phyloP scores from a whole-genome alignment of 2,797 vertebrate genomes.

The Xyrichtys novacula region DNA sequence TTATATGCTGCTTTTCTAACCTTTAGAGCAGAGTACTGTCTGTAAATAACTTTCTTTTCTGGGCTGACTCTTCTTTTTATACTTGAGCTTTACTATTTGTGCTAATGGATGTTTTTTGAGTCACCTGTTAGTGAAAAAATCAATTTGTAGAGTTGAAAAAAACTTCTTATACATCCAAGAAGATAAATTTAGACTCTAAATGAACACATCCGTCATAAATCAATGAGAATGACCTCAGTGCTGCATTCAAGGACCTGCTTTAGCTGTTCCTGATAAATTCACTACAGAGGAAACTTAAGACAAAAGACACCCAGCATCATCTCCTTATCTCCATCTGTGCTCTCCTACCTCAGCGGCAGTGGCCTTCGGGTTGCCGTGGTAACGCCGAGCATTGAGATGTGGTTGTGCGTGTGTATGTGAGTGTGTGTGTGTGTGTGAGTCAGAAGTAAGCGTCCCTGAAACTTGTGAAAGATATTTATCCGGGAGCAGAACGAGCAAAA shows the following conservation, averaged over 20 bases:
- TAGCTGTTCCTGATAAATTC: constrained; percentile 12
- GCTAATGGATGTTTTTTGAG: no score
- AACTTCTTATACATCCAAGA: neutral
- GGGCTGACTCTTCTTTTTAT: no score
- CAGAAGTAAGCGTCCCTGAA: constrained; percentile 82
- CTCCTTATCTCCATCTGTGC: constrained; percentile 50
- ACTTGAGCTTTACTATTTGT: no score
- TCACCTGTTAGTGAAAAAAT: no score
- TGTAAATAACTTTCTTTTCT: no score
- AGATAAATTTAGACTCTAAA: neutral
- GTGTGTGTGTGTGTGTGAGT: constrained; percentile 63
- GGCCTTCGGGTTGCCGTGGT: constrained; percentile 82
- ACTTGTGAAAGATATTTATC: constrained; percentile 76
- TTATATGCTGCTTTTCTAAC: no score
- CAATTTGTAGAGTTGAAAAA: no score
- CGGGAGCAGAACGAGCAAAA: constrained; percentile 58
- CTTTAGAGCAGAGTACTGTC: no score
- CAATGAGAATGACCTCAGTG: neutral
- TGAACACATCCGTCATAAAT: neutral
- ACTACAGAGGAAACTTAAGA: constrained; percentile 37
- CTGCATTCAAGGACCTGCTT: constrained; percentile 17
- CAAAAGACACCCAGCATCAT: constrained; percentile 41
- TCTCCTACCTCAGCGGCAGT: constrained; percentile 50
- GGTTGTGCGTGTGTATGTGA: constrained; percentile 43
- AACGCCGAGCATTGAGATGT: constrained; percentile 59